A percentile compares a stretch with the other conserved stretches of the same genome.
phyloP scores from a whole-genome alignment of 2,113 vertebrate genomes.

The Microtus oregoni region DNA sequence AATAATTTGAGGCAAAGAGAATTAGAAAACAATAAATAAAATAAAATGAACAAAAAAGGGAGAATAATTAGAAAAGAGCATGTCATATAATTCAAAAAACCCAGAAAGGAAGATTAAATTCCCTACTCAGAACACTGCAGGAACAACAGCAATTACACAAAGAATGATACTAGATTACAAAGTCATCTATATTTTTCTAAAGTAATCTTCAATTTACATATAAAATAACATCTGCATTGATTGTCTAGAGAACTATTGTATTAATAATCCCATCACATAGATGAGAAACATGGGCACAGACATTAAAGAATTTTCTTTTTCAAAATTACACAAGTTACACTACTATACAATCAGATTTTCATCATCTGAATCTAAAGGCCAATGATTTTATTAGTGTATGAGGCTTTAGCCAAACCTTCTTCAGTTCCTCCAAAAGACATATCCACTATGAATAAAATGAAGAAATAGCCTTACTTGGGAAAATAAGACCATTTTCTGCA shows the following conservation, averaged over 20 bases:
- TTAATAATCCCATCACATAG: neutral
- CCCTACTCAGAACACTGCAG: neutral
- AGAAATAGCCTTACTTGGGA: neutral
- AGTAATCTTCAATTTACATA: neutral
- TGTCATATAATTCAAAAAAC: slow-evolving; percentile 12
- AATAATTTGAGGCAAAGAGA: neutral
- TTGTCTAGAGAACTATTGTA: neutral
- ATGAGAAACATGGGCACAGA: neutral
- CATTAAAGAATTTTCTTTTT: neutral
- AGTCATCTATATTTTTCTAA: neutral
- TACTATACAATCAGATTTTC: neutral
- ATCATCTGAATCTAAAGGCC: neutral
- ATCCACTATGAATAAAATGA: neutral
- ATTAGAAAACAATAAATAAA: slow-evolving; percentile 16
- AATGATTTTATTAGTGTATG: neutral
- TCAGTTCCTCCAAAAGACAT: neutral
- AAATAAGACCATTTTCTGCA: neutral
- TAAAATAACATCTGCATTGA: neutral
- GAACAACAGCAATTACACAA: neutral
- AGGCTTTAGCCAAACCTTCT: neutral
- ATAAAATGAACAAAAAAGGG: neutral
- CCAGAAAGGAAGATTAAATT: slow-evolving; percentile 15
- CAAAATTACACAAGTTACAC: neutral
- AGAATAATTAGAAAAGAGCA: slow-evolving; percentile 28
- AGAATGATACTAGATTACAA: neutral